Conservation (phyloP, 2,888 invertebrate species). For the Acrocera orbiculus region DNA sequence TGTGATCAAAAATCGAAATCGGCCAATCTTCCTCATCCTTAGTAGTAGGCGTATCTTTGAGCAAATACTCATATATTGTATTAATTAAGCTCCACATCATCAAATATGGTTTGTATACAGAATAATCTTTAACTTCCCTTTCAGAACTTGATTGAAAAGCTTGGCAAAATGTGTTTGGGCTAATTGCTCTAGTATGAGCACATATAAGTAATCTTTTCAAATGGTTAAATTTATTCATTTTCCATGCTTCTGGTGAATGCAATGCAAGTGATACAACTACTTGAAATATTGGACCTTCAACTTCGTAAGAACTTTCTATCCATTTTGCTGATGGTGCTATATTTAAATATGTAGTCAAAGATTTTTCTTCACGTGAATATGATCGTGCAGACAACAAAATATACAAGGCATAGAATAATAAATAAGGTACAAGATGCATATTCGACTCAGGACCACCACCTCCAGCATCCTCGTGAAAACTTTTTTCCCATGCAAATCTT, state of each 20-base stretch:
- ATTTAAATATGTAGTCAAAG: slow-evolving; percentile 54
- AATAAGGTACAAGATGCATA: slow-evolving; percentile 89
- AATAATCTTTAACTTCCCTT: slow-evolving; percentile 47
- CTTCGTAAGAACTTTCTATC: slow-evolving; percentile 72
- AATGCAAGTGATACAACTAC: slow-evolving; percentile 62
- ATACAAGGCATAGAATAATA: slow-evolving; percentile 87
- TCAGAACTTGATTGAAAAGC: slow-evolving; percentile 33
- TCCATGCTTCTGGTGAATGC: slow-evolving; percentile 64
- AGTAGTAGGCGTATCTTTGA: slow-evolving; percentile 65
- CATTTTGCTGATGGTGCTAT: slow-evolving; percentile 42
- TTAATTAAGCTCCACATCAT: slow-evolving; percentile 75
- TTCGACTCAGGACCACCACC: slow-evolving; percentile 95
- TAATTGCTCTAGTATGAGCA: slow-evolving; percentile 62
- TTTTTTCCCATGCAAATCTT: slow-evolving; percentile 82
- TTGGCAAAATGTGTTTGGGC: slow-evolving; percentile 33
- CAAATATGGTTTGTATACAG: slow-evolving; percentile 68
- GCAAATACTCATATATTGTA: slow-evolving; percentile 66
- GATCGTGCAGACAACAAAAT: slow-evolving; percentile 77
- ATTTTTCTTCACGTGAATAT: slow-evolving; percentile 58
- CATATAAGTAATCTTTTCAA: slow-evolving; percentile 57
- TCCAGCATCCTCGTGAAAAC: slow-evolving; percentile 94
- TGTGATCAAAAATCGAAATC: slow-evolving; percentile 72
- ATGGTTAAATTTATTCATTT: slow-evolving; percentile 47
- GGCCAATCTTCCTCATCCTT: slow-evolving; percentile 78
- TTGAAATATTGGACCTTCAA: slow-evolving; percentile 86